Percentiles rank a stretch among this genome's conserved stretches.
These are phyloP conservation scores for Gisinianus flammeolus DNA, from an alignment of 2,888 invertebrate genomes.

Conservation along the genomic window DNA sequence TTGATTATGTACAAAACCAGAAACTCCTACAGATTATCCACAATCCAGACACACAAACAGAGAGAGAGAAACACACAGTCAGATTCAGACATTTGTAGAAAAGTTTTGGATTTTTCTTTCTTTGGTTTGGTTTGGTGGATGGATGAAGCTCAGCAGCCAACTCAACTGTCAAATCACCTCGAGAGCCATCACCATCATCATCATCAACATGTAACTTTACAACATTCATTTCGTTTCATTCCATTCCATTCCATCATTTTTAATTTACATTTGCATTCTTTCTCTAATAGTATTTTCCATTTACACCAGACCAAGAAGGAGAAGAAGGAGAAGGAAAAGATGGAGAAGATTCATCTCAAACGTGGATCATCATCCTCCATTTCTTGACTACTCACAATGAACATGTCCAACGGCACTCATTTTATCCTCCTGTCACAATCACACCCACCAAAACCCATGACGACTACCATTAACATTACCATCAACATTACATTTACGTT, in stretches of 20 bases:
- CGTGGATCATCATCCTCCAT: too few species aligned
- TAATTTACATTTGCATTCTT: too few species aligned
- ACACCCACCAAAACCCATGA: slow-evolving; percentile 41
- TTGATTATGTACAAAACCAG: neutral
- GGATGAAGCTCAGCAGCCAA: neutral
- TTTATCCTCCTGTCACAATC: slow-evolving; percentile 40
- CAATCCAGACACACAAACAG: neutral
- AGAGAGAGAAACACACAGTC: neutral
- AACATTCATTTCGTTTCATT: slow-evolving; percentile 23
- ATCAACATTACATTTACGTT: neutral
- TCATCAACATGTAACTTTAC: slow-evolving; percentile 35
- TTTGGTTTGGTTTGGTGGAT: neutral
- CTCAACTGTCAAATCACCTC: slow-evolving; percentile 38
- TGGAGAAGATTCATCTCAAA: too few species aligned
- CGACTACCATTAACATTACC: neutral
- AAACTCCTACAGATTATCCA: too few species aligned
- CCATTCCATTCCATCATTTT: slow-evolving; percentile 28
- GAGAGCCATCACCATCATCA: slow-evolving; percentile 37
- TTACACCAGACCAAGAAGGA: too few species aligned
- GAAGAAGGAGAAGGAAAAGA: too few species aligned
- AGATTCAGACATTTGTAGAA: neutral
- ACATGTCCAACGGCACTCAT: too few species aligned
- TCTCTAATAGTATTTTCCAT: neutral
- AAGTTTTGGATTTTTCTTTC: neutral
- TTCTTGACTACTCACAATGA: too few species aligned